Evolutionary conservation across 2,797 vertebrate genomes (phyloP).

Genomic region (Vipera latastei): DNA sequence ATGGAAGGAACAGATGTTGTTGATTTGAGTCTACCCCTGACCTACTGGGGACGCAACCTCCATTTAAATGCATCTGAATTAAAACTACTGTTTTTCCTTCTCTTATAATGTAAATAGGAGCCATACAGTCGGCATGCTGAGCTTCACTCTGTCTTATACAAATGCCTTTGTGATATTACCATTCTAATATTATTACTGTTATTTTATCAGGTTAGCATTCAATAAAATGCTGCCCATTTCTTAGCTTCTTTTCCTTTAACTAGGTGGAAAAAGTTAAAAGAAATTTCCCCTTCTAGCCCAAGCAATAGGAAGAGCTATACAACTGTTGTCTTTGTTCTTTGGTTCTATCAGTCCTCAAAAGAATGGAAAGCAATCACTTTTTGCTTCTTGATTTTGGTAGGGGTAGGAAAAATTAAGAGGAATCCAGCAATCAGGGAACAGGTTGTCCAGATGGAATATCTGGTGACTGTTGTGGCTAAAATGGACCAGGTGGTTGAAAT

Average conservation of each 20-base stretch:
- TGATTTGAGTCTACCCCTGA: neutral
- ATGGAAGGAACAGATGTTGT: neutral
- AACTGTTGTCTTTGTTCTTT: neutral
- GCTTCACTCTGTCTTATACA: neutral
- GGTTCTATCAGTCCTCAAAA: neutral
- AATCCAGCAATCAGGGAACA: neutral
- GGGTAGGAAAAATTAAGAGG: neutral
- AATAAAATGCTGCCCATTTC: neutral
- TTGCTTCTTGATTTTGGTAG: neutral
- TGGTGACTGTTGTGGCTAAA: neutral
- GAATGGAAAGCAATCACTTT: neutral
- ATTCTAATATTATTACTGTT: neutral
- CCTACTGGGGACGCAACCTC: neutral
- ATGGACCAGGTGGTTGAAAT: neutral
- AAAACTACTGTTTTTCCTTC: neutral
- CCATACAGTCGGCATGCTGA: neutral
- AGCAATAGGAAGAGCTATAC: neutral
- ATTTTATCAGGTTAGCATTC: neutral
- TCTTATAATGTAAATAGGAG: neutral
- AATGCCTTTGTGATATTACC: neutral
- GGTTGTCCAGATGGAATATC: neutral
- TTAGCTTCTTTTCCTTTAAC: neutral
- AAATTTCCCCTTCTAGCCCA: neutral
- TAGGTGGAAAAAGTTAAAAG: neutral
- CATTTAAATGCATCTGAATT: neutral